Evolutionary conservation across 2,113 vertebrate genomes (phyloP), one percentile per base, ranked within the genome.

Genomic region (Eolophus roseicapilla): DNA sequence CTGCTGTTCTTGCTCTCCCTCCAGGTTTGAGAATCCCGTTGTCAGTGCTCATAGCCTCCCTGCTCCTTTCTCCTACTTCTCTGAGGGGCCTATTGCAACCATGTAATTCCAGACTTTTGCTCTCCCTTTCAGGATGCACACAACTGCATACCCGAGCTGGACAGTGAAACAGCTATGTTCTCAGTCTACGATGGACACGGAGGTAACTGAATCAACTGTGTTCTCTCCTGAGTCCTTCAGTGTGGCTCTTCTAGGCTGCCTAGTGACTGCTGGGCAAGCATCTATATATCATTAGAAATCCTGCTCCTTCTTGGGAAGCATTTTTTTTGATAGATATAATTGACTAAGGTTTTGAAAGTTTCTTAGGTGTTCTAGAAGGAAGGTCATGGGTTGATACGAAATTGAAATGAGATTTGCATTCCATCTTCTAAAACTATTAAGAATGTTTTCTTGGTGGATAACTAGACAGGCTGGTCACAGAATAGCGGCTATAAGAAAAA

Each of bases 151-250:
- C 99, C 99, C 5, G 99, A 99, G 80, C 98, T 99, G 96, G 99
- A 99, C 92, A 98, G 98, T 13, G 99, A 99, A 50, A 99, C 99
- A 4, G 98, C 99, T 57, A 99, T 99, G 99, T 99, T 99, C 98
- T 98, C 99, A 0, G 99, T 99, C 82, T 99, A 99, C 93, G 99
- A 99, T 93, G 99, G 99, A 90, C 99, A 99, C 20, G 99, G 99
- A 98, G 99, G 99, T 99, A 99, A 98, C 55, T 86, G 84, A 6
- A 0, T 4, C 62, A 2, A 0, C 65, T 7, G 3, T 6, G 3
- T 35, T 52, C 68, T 68, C 49, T 11, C 20, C 57, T 8, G 21
- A 25, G n/a, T 6, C 31, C 35, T 33, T 44, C 12, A 1, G 10
- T 1, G 9, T 11, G 60, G 33, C 19, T 41, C 57, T n/a, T 41